A percentile compares a stretch with the other conserved stretches of the same genome.
Evolutionary conservation across 2,113 vertebrate species (phyloP).

Genomic region (Marcusenius ussheri): DNA sequence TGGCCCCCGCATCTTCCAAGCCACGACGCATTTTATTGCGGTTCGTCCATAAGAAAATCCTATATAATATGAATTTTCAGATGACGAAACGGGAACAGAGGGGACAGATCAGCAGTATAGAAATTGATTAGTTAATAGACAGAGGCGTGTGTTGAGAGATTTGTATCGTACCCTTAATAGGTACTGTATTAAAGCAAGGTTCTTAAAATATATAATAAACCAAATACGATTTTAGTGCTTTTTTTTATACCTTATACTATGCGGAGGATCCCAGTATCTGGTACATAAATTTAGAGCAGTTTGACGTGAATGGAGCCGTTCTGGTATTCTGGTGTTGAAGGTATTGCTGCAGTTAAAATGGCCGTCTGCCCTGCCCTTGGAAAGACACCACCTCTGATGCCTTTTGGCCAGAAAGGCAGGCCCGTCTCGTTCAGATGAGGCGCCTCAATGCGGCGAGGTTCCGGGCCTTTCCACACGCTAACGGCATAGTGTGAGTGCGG

Average conservation of each 20-base stretch:
- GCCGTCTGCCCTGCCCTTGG: neutral
- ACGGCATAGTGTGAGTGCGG: neutral
- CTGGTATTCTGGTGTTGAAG: slow-evolving; percentile 57
- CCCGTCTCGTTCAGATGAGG: neutral
- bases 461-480: neutral
- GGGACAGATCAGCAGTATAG: slow-evolving; percentile 95
- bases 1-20: slow-evolving; percentile 70
- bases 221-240: slow-evolving; percentile 45
- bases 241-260: slow-evolving; percentile 25
- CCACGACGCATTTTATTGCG: slow-evolving; percentile 89
- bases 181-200: slow-evolving; percentile 95
- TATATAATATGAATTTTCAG: slow-evolving; percentile 94
- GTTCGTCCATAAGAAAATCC: slow-evolving; percentile 88
- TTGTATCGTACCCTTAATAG: slow-evolving; percentile 99
- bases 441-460: neutral
- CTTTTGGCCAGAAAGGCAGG: neutral
- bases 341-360: slow-evolving; percentile 49
- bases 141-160: slow-evolving; percentile 88
- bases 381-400: neutral
- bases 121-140: slow-evolving; percentile 99
- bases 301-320: slow-evolving; percentile 53
- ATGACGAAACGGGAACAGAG: slow-evolving; percentile 93
- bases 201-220: slow-evolving; percentile 85
- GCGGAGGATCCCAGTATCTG: slow-evolving; percentile 36
- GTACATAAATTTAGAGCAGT: slow-evolving; percentile 57